Conservation (phyloP, 1,140 invertebrate species). For the Diprion similis region DNA sequence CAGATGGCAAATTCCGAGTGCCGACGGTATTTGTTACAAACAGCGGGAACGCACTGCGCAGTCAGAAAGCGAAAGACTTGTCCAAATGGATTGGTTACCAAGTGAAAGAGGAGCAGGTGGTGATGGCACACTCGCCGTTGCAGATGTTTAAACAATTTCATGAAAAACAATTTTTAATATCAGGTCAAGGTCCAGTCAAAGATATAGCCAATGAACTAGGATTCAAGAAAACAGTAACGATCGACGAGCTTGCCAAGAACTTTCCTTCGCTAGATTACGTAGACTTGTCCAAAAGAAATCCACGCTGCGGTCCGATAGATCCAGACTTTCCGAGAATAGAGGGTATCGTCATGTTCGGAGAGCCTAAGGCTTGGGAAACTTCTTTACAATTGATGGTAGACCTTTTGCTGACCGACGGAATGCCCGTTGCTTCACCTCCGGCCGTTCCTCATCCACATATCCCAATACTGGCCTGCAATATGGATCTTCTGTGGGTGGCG, state of each 20-base stretch:
- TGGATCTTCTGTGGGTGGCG: constrained; percentile 75
- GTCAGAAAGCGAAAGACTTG: constrained; percentile 70
- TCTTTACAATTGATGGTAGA: constrained; percentile 72
- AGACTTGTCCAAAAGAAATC: constrained; percentile 68
- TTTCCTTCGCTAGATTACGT: constrained; percentile 76
- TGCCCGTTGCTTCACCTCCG: constrained; percentile 53
- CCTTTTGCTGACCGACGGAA: constrained; percentile 72
- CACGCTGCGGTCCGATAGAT: constrained; percentile 62
- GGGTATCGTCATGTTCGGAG: constrained; percentile 70
- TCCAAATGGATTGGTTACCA: constrained; percentile 69
- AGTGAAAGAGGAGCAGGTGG: constrained; percentile 71
- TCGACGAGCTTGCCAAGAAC: constrained; percentile 68
- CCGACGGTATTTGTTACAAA: constrained; percentile 78
- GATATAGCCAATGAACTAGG: constrained; percentile 74
- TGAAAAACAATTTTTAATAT: constrained; percentile 71
- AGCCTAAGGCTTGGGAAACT: constrained; percentile 72
- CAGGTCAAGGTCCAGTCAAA: constrained; percentile 72
- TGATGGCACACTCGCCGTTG: constrained; percentile 77
- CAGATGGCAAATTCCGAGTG: constrained; percentile 67
- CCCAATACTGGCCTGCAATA: constrained; percentile 73
- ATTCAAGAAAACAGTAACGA: constrained; percentile 69
- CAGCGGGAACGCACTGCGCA: constrained; percentile 67
- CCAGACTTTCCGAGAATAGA: constrained; percentile 62
- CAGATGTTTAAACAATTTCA: constrained; percentile 71
- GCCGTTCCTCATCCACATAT: constrained; percentile 68